Evolutionary conservation across 1,140 invertebrate species (phyloP).

Genomic region (Sycobia sp.): DNA sequence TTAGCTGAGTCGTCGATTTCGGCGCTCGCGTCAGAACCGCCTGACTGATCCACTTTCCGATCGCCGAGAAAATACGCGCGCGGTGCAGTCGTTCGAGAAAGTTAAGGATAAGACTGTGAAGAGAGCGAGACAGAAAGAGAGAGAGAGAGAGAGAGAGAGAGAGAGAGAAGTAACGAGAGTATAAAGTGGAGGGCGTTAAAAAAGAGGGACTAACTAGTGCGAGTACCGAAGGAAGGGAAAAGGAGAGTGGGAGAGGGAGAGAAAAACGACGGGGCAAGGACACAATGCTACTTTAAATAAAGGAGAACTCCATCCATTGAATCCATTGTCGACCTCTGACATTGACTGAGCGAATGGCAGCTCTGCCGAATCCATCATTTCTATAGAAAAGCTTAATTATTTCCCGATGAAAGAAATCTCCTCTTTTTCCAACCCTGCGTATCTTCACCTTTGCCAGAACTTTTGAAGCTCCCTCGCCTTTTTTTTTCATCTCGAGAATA

Average conservation of each 20-base stretch:
- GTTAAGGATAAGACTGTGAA: neutral
- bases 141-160: slow-evolving; percentile 32
- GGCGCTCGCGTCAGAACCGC: slow-evolving; percentile 19
- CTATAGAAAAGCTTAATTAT: slow-evolving; percentile 64
- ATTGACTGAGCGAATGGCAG: slow-evolving; percentile 60
- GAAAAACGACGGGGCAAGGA: slow-evolving; percentile 43
- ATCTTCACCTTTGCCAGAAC: slow-evolving; percentile 3
- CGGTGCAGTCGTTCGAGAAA: neutral
- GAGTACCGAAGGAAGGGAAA: neutral
- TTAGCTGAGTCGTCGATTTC: too few species aligned
- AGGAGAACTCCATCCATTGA: slow-evolving; percentile 60
- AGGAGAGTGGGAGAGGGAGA: slow-evolving; percentile 14
- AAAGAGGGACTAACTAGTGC: too few species aligned
- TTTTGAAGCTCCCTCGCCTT: too few species aligned
- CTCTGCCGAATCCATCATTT: slow-evolving; percentile 60
- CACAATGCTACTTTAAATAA: slow-evolving; percentile 65
- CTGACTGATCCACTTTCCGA: slow-evolving; percentile 46
- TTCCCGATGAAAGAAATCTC: slow-evolving; percentile 61
- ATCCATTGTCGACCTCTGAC: slow-evolving; percentile 61
- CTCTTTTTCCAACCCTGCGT: slow-evolving; percentile 18
- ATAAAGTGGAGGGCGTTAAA: too few species aligned
- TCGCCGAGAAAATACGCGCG: slow-evolving; percentile 26
- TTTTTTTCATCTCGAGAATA: too few species aligned
- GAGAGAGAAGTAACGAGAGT: too few species aligned
- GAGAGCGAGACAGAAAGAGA: slow-evolving; percentile 28